These are phyloP conservation scores for Altica lythri DNA, from an alignment of 2,888 invertebrate species.

Conservation along the genomic window DNA sequence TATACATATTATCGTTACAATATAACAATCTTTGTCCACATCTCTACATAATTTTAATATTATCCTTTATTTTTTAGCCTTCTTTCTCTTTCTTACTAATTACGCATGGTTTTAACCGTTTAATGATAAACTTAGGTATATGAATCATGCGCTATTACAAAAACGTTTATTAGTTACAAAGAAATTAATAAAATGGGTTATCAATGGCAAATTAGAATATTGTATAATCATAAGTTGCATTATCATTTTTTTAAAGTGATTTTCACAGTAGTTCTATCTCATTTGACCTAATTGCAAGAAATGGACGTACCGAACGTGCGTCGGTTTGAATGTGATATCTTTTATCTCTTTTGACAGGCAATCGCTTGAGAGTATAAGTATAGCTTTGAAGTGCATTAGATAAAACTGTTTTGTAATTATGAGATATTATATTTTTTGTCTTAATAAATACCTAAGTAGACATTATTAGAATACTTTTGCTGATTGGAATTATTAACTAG, in stretches of 20 bases:
- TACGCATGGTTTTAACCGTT: conserved; percentile 36
- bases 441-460: too few relatives aligned
- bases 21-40: too few relatives aligned
- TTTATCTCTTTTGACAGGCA: too few relatives aligned
- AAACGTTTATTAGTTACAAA: conserved; percentile 22
- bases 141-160: conserved; percentile 26
- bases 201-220: conserved; percentile 26
- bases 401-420: too few relatives aligned
- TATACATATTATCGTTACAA: too few relatives aligned
- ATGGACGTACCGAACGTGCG: not conserved
- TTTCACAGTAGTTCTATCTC: not conserved
- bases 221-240: conserved; percentile 2
- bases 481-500: too few relatives aligned
- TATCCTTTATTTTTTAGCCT: conserved; percentile 1
- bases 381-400: too few relatives aligned
- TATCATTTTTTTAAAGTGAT: conserved; percentile 5
- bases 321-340: too few relatives aligned
- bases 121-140: conserved; percentile 30
- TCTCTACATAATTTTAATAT: conserved; percentile 8
- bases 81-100: conserved; percentile 27
- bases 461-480: too few relatives aligned
- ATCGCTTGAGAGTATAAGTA: too few relatives aligned
- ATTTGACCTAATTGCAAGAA: not conserved
- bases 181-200: conserved; percentile 26
- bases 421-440: too few relatives aligned